These are phyloP conservation scores for Drosophila truncata DNA, from an alignment of 1,140 invertebrate genomes.

Conservation along the genomic window DNA sequence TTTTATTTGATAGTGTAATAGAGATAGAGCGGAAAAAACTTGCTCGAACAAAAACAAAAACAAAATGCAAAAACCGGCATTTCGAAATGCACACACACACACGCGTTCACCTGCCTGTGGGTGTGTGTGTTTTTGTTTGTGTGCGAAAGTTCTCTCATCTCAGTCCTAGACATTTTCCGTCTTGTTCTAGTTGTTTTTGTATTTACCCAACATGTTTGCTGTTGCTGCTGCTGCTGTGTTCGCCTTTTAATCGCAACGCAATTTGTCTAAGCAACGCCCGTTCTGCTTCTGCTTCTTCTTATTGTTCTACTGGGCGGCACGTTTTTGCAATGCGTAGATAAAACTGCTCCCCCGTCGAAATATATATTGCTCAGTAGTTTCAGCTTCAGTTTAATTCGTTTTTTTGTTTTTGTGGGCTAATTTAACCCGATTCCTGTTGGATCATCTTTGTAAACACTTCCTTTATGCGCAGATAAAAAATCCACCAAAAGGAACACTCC, in stretches of 20 bases:
- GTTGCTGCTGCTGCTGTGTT: conserved; percentile 27
- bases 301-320: conserved; percentile 59
- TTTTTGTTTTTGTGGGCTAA: conserved; percentile 46
- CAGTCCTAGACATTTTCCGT: conserved; percentile 10
- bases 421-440: conserved; percentile 63
- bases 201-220: conserved; percentile 81
- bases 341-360: conserved; percentile 43
- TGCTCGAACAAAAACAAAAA: conserved; percentile 52
- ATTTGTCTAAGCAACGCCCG: conserved; percentile 82
- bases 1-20: conserved; percentile 6
- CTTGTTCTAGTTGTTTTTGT: conserved; percentile 41
- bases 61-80: conserved; percentile 75
- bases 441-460: conserved; percentile 34
- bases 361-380: conserved; percentile 33
- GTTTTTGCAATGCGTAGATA: conserved; percentile 73
- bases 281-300: conserved; percentile 53
- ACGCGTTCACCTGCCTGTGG: conserved; percentile 15
- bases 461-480: conserved; percentile 9
- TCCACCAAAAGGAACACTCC: conserved; percentile 16
- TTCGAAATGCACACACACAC: conserved; percentile 47
- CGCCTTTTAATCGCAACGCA: conserved; percentile 78
- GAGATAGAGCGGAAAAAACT: conserved; percentile 58
- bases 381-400: conserved; percentile 13
- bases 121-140: conserved; percentile 7
- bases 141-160: conserved; percentile 30